A percentile compares a stretch with the other conserved stretches of the same genome.
phyloP scores from a whole-genome alignment of 2,888 invertebrate genomes.

The Nymphalis polychloros region DNA sequence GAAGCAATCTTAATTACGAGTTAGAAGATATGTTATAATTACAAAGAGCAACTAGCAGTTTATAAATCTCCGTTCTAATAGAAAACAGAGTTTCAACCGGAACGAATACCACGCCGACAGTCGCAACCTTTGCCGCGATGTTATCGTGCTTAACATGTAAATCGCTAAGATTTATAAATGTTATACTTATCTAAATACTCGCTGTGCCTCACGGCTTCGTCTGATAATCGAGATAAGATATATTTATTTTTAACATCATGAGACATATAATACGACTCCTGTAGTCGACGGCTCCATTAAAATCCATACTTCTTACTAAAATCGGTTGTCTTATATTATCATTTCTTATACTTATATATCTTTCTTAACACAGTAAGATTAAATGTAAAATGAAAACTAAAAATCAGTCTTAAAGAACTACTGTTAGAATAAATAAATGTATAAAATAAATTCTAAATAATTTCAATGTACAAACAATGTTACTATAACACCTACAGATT shows the following conservation, averaged over 20 bases:
- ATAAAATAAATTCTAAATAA: conserved; percentile 10
- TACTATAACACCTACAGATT: conserved; percentile 38
- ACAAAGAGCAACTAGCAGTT: conserved; percentile 39
- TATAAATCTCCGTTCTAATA: conserved; percentile 46
- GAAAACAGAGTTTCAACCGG: conserved; percentile 44
- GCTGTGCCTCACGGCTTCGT: conserved; percentile 4
- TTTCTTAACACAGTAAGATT: neutral
- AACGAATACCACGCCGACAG: conserved; percentile 41
- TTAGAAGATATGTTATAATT: conserved; percentile 43
- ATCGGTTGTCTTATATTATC: neutral
- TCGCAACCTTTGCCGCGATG: conserved; percentile 45
- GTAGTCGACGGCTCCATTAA: neutral
- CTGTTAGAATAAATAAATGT: neutral
- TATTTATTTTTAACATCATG: neutral
- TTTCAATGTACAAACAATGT: conserved; percentile 24
- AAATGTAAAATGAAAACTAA: neutral
- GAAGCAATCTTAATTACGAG: conserved; percentile 32
- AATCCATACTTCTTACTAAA: neutral
- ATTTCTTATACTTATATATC: too few species aligned
- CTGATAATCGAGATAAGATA: conserved; percentile 1
- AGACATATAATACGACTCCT: neutral
- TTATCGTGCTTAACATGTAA: conserved; percentile 43
- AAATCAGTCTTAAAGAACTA: neutral
- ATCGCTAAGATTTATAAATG: conserved; percentile 45
- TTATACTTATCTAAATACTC: conserved; percentile 24